Percentiles rank a stretch among this genome's conserved stretches.
Conservation (phyloP, 2,113 vertebrate species). For the Odocoileus virginianus region DNA sequence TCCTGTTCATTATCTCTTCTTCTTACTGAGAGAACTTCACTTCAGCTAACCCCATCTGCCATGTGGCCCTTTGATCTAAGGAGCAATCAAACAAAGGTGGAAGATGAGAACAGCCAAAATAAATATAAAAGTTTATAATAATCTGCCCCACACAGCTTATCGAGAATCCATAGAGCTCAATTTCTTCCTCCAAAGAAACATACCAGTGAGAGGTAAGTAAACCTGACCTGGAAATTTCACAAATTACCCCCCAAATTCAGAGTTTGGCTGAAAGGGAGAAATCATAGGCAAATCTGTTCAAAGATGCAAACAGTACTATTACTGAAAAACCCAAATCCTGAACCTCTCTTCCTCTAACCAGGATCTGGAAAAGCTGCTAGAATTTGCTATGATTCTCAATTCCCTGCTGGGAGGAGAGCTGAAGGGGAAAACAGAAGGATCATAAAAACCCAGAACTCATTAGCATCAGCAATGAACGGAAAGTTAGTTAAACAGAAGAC, state of each 20-base stretch:
- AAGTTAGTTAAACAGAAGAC: background rate
- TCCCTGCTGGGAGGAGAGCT: background rate
- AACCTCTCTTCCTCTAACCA: background rate
- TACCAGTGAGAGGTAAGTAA: background rate
- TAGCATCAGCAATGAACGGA: background rate
- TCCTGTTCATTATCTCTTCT: background rate
- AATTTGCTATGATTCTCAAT: background rate
- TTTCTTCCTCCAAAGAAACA: background rate
- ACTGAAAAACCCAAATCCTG: background rate
- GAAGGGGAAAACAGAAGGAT: background rate
- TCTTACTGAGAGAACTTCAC: background rate
- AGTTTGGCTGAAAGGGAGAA: background rate
- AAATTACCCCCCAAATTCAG: background rate
- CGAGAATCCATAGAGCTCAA: background rate
- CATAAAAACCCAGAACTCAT: background rate
- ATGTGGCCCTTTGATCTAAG: background rate
- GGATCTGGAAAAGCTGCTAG: background rate
- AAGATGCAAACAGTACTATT: background rate
- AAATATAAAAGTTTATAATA: background rate
- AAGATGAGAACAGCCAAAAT: background rate
- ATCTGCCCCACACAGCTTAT: background rate
- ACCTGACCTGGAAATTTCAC: background rate
- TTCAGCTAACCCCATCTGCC: background rate
- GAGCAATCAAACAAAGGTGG: background rate
- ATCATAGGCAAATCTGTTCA: background rate